These are phyloP conservation scores for Leptopilina clavipes DNA, from an alignment of 1,140 invertebrate species.

Conservation along the genomic window DNA sequence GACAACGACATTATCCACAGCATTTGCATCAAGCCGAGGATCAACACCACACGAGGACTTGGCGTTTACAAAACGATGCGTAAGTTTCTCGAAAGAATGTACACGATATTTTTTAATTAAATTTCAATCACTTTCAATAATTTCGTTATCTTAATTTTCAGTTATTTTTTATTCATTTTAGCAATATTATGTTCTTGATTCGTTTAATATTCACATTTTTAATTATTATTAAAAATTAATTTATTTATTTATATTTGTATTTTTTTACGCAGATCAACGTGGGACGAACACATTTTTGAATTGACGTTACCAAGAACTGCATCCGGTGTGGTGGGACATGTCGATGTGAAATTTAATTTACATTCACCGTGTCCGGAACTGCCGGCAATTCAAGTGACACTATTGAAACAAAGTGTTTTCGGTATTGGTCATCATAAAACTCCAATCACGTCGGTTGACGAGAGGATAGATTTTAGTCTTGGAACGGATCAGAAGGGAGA, in stretches of 20 bases:
- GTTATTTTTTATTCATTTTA: too few relatives aligned
- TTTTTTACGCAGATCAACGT: slow-evolving; percentile 79
- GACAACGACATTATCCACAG: slow-evolving; percentile 88
- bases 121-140: too few relatives aligned
- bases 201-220: too few relatives aligned
- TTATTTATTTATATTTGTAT: slow-evolving; percentile 46
- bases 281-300: slow-evolving; percentile 94
- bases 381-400: slow-evolving; percentile 83
- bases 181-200: too few relatives aligned
- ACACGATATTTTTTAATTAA: too few relatives aligned
- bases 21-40: slow-evolving; percentile 85
- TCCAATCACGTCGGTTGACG: slow-evolving; percentile 73
- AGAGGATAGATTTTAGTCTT: slow-evolving; percentile 78
- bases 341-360: slow-evolving; percentile 90
- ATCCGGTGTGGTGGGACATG: slow-evolving; percentile 85
- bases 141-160: neutral
- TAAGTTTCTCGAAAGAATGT: slow-evolving; percentile 71
- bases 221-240: too few relatives aligned
- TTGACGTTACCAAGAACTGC: slow-evolving; percentile 84
- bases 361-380: slow-evolving; percentile 81
- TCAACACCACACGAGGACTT: slow-evolving; percentile 87
- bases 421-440: slow-evolving; percentile 79
- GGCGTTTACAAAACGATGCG: slow-evolving; percentile 89
- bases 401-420: slow-evolving; percentile 87
- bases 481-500: slow-evolving; percentile 76